A percentile compares a stretch with the other conserved stretches of the same genome.
phyloP scores from a whole-genome alignment of 2,888 invertebrate species.

The Patella pellucida region DNA sequence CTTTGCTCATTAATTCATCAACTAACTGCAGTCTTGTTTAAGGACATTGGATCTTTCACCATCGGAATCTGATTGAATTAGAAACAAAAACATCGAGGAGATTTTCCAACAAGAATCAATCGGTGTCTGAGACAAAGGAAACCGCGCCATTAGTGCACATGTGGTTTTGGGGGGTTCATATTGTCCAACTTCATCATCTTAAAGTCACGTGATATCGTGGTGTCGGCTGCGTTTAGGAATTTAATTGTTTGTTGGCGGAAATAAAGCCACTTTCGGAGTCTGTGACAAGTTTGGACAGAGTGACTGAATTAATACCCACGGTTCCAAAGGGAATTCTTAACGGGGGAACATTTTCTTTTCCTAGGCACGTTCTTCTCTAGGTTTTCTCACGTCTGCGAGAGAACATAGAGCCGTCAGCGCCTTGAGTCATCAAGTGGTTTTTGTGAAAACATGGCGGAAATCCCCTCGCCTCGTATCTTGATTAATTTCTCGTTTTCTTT shows the following conservation, averaged over 20 bases:
- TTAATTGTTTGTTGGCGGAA: constrained; percentile 11
- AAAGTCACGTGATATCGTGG: neutral
- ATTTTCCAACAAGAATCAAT: too few relatives aligned
- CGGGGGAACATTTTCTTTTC: neutral
- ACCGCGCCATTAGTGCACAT: neutral
- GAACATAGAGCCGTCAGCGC: neutral
- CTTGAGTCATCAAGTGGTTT: constrained; percentile 11
- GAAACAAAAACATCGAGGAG: too few relatives aligned
- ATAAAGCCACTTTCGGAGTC: neutral
- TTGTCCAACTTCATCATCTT: neutral
- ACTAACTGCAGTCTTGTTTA: too few relatives aligned
- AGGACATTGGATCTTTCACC: too few relatives aligned
- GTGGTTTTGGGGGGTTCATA: neutral
- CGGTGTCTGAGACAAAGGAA: too few relatives aligned
- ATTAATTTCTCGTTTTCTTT: constrained; percentile 1
- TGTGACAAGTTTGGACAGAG: neutral
- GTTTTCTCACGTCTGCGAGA: neutral
- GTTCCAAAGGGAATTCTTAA: neutral
- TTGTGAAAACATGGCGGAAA: too few relatives aligned
- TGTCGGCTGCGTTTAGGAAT: constrained; percentile 5
- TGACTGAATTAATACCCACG: constrained; percentile 4
- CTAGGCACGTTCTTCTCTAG: neutral
- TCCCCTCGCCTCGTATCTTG: neutral
- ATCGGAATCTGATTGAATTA: too few relatives aligned
- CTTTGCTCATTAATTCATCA: constrained; percentile 7